Evolutionary conservation across 2,888 invertebrate species (phyloP).

Genomic region (Dusona sp.): DNA sequence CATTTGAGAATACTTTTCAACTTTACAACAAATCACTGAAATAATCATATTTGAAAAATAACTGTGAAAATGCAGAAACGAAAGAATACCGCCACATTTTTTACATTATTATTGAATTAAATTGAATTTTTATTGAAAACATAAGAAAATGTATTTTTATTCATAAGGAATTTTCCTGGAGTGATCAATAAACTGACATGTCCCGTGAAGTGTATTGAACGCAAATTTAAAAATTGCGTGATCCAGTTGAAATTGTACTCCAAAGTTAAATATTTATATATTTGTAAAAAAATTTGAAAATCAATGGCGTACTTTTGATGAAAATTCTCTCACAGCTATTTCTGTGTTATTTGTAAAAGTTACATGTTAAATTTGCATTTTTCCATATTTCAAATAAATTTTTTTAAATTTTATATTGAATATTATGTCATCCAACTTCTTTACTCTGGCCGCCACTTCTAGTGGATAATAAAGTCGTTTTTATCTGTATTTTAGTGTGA

Average conservation of each 20-base stretch:
- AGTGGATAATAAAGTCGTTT: background rate
- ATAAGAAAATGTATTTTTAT: background rate
- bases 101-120: background rate
- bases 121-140: background rate
- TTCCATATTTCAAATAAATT: background rate
- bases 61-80: background rate
- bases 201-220: no score
- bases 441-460: background rate
- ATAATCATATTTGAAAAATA: background rate
- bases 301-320: background rate
- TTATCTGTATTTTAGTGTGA: no score
- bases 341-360: background rate
- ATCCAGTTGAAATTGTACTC: no score
- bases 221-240: no score
- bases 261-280: no score
- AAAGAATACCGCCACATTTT: background rate
- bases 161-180: background rate
- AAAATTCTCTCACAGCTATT: constrained; percentile 6
- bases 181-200: background rate
- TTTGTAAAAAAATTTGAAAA: no score
- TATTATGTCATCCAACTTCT: background rate
- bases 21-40: background rate
- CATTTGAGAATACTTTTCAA: background rate
- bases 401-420: no score
- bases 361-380: background rate